A percentile compares a stretch with the other conserved stretches of the same genome.
phyloP scores from a whole-genome alignment of 2,888 invertebrate species.

The Acronicta aceris region DNA sequence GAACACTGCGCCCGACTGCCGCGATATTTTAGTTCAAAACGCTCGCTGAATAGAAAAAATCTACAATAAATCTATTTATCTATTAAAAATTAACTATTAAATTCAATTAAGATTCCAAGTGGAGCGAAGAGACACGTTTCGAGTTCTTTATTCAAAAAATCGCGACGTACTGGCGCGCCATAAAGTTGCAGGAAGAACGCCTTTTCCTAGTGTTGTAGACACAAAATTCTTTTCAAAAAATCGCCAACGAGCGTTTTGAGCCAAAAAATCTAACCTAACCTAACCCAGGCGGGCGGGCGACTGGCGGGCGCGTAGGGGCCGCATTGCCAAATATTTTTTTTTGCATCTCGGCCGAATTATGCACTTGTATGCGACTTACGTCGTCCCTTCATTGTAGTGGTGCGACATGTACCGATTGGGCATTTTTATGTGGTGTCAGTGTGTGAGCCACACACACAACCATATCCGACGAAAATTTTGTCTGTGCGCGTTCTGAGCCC shows the following conservation, averaged over 20 bases:
- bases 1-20: conserved; percentile 72
- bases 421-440: conserved; percentile 82
- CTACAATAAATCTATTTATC: conserved; percentile 59
- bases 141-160: conserved; percentile 83
- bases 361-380: conserved; percentile 90
- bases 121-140: conserved; percentile 67
- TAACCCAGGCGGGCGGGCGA: conserved; percentile 89
- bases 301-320: conserved; percentile 89
- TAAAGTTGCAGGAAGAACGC: conserved; percentile 77
- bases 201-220: conserved; percentile 79
- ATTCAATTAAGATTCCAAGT: conserved; percentile 78
- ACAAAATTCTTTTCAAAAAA: conserved; percentile 84
- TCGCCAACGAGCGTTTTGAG: conserved; percentile 87
- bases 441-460: conserved; percentile 84
- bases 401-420: conserved; percentile 87
- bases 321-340: conserved; percentile 90
- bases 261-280: conserved; percentile 90
- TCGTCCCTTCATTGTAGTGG: conserved; percentile 88
- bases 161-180: conserved; percentile 79
- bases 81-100: conserved; percentile 62
- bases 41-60: conserved; percentile 67
- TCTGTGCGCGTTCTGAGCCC: conserved; percentile 82
- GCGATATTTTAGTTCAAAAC: conserved; percentile 71
- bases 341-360: conserved; percentile 90
- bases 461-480: conserved; percentile 77